Percentiles rank a stretch among this genome's conserved stretches.
Evolutionary conservation across 2,113 vertebrate genomes (phyloP).

Genomic region (Calypte anna): DNA sequence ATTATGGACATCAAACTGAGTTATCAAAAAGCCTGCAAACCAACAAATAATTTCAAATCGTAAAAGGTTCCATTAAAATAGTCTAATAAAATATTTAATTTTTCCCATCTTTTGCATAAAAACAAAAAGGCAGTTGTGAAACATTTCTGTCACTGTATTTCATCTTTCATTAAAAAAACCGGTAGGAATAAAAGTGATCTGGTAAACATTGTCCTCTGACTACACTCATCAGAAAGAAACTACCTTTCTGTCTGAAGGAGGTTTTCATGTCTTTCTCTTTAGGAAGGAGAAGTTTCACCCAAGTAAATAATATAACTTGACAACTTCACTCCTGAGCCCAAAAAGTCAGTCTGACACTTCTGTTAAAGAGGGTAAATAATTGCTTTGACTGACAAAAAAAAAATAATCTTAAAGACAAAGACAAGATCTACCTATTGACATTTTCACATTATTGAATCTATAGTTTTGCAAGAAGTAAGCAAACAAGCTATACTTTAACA

Average conservation of each 20-base stretch:
- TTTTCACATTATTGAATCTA: slow-evolving; percentile 20
- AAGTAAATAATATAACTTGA: neutral
- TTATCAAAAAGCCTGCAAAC: neutral
- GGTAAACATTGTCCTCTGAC: neutral
- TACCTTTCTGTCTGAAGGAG: neutral
- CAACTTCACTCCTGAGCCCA: neutral
- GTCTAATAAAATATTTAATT: neutral
- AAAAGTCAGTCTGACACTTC: neutral
- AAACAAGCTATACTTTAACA: slow-evolving; percentile 13
- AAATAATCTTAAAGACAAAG: neutral
- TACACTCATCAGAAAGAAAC: neutral
- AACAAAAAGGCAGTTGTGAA: neutral
- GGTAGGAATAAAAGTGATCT: neutral
- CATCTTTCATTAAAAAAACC: neutral
- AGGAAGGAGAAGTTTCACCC: neutral
- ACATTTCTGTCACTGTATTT: neutral
- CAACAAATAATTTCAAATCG: neutral
- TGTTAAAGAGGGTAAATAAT: slow-evolving; percentile 3
- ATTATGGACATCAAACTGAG: neutral
- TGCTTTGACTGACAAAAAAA: neutral
- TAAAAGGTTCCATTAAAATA: neutral
- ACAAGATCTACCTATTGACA: neutral
- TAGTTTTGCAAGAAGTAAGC: neutral
- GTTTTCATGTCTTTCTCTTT: neutral
- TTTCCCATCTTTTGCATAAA: fast-evolving